phyloP scores from a whole-genome alignment of 2,888 invertebrate species.

The Stenichneumon culpator region DNA sequence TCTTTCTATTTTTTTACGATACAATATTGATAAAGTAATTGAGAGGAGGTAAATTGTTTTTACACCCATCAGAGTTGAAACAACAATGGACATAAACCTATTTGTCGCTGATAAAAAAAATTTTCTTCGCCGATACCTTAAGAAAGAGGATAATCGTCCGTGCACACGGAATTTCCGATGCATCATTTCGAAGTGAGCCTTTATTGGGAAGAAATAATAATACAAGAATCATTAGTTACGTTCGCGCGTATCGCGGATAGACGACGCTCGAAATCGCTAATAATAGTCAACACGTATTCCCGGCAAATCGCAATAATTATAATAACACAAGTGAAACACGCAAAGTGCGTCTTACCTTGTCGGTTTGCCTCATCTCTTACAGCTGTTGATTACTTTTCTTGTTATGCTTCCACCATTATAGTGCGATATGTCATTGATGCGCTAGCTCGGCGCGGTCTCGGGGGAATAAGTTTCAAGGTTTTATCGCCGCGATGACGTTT shows the following conservation, averaged over 20 bases:
- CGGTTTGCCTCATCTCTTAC: conserved; percentile 41
- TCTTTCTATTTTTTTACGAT: too few species aligned
- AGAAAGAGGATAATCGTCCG: neutral
- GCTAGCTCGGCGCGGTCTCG: conserved; percentile 28
- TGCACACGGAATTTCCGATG: neutral
- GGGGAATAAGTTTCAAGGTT: conserved; percentile 59
- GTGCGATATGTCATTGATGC: conserved; percentile 59
- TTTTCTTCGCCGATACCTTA: conserved; percentile 1
- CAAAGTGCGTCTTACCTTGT: conserved; percentile 49
- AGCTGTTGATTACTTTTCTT: conserved; percentile 64
- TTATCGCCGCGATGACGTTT: conserved; percentile 43
- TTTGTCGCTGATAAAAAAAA: neutral
- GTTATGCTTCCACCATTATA: conserved; percentile 53
- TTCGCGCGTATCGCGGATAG: conserved; percentile 29
- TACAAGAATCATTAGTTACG: conserved; percentile 26
- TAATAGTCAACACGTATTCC: conserved; percentile 46
- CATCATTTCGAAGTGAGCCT: conserved; percentile 16
- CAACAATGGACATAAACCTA: neutral
- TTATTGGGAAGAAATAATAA: neutral
- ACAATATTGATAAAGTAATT: too few species aligned
- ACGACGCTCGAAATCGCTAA: conserved; percentile 55
- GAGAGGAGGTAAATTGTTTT: too few species aligned
- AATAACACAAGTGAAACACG: conserved; percentile 19
- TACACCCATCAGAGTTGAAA: too few species aligned
- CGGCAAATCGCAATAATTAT: conserved; percentile 50